These are phyloP conservation scores for Drosophila koepferae DNA, from an alignment of 2,888 invertebrate genomes.

Conservation along the genomic window DNA sequence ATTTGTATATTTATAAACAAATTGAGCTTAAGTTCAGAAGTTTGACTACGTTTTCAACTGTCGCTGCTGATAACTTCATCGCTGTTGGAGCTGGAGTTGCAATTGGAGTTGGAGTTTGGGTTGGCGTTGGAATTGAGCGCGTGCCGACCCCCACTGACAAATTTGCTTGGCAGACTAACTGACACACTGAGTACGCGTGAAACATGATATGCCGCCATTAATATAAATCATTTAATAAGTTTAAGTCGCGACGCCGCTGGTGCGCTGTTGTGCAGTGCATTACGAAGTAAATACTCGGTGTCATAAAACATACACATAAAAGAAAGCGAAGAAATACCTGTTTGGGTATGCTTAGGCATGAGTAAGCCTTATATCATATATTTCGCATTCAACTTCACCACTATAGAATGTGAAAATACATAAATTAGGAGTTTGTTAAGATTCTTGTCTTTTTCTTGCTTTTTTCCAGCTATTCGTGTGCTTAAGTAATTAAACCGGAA, in stretches of 20 bases:
- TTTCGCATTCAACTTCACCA: conserved; percentile 1
- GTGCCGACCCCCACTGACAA: conserved; percentile 85
- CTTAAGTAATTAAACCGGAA: background rate
- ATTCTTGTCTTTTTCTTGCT: background rate
- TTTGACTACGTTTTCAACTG: conserved; percentile 31
- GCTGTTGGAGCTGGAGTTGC: conserved; percentile 40
- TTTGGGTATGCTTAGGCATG: conserved; percentile 27
- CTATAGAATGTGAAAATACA: conserved; percentile 3
- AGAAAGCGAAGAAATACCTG: conserved; percentile 31
- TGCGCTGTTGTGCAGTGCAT: conserved; percentile 34
- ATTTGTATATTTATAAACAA: background rate
- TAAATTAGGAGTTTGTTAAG: background rate
- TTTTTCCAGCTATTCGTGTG: background rate
- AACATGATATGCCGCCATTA: conserved; percentile 83
- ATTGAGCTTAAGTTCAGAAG: background rate
- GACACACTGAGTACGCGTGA: conserved; percentile 76
- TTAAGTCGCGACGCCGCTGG: conserved; percentile 60
- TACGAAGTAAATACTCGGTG: conserved; percentile 39
- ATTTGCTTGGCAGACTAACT: conserved; percentile 77
- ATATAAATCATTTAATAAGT: conserved; percentile 82
- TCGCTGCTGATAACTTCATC: conserved; percentile 66
- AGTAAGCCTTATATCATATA: conserved; percentile 18
- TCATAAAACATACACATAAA: conserved; percentile 43
- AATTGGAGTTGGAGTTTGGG: conserved; percentile 29
- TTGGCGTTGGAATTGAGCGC: conserved; percentile 72